These are phyloP conservation scores for Lordiphosa clarofinis DNA, from an alignment of 1,140 invertebrate species.

Conservation along the genomic window DNA sequence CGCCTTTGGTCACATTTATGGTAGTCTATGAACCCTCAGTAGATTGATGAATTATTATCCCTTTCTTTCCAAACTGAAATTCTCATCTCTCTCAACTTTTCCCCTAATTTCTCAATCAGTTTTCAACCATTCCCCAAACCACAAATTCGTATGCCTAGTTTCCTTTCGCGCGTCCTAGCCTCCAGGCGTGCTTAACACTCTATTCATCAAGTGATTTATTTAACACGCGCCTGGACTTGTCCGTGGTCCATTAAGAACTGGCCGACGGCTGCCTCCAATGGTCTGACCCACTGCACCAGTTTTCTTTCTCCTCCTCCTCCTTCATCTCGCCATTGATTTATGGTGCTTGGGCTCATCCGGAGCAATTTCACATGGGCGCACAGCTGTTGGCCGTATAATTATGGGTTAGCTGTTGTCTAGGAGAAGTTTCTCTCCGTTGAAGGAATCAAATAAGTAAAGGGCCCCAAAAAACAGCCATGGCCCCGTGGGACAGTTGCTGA, in stretches of 20 bases:
- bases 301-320: constrained; percentile 25
- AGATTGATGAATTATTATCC: no score
- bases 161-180: constrained; percentile 3
- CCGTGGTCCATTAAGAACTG: constrained; percentile 54
- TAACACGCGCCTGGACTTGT: constrained; percentile 55
- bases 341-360: constrained; percentile 55
- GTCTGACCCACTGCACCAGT: constrained; percentile 69
- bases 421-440: constrained; percentile 34
- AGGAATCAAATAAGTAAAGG: constrained; percentile 56
- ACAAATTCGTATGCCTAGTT: neutral
- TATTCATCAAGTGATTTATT: constrained; percentile 74
- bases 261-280: constrained; percentile 27
- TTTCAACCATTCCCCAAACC: neutral
- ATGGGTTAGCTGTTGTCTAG: constrained; percentile 29
- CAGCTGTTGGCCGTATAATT: constrained; percentile 63
- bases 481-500: constrained; percentile 74
- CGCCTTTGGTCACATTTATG: no score
- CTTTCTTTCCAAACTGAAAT: no score
- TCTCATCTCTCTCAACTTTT: no score
- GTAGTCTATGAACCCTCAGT: no score
- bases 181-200: constrained; percentile 43
- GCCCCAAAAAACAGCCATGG: constrained; percentile 38
- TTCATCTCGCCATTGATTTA: constrained; percentile 4
- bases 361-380: constrained; percentile 60
- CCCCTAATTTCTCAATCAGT: no score